These are phyloP conservation scores for Laticauda laticaudata DNA, from an alignment of 2,113 vertebrate species.

Conservation along the genomic window DNA sequence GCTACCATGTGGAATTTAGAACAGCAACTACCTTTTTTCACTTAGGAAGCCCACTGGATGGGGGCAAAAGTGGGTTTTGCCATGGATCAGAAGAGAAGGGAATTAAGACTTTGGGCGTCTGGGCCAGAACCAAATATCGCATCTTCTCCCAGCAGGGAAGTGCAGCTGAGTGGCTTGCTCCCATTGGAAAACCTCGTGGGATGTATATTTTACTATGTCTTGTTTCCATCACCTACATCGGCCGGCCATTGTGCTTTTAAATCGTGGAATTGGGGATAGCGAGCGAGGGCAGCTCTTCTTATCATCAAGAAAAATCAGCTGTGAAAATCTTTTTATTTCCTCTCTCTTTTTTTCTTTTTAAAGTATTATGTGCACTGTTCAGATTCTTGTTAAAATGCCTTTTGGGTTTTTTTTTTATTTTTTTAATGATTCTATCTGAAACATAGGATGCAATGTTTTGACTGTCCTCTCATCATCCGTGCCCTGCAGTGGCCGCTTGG, in stretches of 20 bases:
- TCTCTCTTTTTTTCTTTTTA: slow-evolving; percentile 32
- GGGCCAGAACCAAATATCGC: slow-evolving; percentile 62
- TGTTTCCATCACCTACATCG: slow-evolving; percentile 40
- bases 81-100: slow-evolving; percentile 38
- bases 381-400: slow-evolving; percentile 63
- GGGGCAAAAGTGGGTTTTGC: slow-evolving; percentile 14
- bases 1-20: slow-evolving; percentile 10
- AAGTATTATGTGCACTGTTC: slow-evolving; percentile 55
- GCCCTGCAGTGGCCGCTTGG: slow-evolving; percentile 72
- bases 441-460: slow-evolving; percentile 73
- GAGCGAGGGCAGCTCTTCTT: slow-evolving; percentile 42
- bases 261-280: slow-evolving; percentile 38
- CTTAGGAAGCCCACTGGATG: slow-evolving; percentile 25
- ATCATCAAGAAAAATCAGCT: slow-evolving; percentile 56
- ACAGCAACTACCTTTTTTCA: slow-evolving; percentile 29
- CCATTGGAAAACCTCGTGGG: slow-evolving; percentile 45
- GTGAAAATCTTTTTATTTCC: slow-evolving; percentile 54
- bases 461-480: slow-evolving; percentile 60
- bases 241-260: slow-evolving; percentile 46
- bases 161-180: slow-evolving; percentile 48
- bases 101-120: slow-evolving; percentile 35
- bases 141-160: slow-evolving; percentile 29
- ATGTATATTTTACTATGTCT: slow-evolving; percentile 53
- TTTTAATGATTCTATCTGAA: slow-evolving; percentile 52
- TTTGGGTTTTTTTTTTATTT: slow-evolving; percentile 1